Conservation (phyloP, 2,113 vertebrate genomes). For the Falcunculus frontatus region DNA sequence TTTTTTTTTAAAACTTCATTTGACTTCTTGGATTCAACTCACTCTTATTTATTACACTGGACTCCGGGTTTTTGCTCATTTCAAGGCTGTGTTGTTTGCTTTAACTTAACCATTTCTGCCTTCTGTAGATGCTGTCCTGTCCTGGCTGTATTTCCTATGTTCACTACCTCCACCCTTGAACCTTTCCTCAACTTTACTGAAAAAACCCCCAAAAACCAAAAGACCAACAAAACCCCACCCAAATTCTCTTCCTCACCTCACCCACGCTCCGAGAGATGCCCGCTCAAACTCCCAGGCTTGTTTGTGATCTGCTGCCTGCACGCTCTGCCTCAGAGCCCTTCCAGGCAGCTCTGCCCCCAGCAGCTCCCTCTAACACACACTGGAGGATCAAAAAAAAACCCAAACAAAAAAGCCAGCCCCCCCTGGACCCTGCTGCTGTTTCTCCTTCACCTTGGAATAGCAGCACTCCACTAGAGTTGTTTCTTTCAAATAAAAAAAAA, state of each 20-base stretch:
- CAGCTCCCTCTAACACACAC: neutral
- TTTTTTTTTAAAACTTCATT: neutral
- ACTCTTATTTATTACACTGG: neutral
- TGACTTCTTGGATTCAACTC: neutral
- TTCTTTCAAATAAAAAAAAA: neutral
- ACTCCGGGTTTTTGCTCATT: neutral
- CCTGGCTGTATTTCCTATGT: neutral
- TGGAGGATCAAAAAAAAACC: no score
- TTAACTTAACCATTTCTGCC: neutral
- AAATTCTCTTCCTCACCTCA: neutral
- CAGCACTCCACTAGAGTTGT: neutral
- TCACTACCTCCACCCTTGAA: neutral
- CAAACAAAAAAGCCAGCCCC: neutral
- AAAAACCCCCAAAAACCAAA: neutral
- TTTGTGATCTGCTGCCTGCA: neutral
- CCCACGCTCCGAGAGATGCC: rapidly evolving
- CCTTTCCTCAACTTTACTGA: neutral
- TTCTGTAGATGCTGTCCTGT: neutral
- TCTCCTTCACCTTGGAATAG: neutral
- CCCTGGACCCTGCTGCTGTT: neutral
- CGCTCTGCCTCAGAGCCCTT: neutral
- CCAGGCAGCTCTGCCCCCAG: neutral
- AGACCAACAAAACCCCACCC: neutral
- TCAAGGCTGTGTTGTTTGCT: neutral
- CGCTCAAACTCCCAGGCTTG: neutral